Percentiles rank a stretch among this genome's conserved stretches.
Evolutionary conservation across 2,888 invertebrate species (phyloP).

Genomic region (Sericinus montela): DNA sequence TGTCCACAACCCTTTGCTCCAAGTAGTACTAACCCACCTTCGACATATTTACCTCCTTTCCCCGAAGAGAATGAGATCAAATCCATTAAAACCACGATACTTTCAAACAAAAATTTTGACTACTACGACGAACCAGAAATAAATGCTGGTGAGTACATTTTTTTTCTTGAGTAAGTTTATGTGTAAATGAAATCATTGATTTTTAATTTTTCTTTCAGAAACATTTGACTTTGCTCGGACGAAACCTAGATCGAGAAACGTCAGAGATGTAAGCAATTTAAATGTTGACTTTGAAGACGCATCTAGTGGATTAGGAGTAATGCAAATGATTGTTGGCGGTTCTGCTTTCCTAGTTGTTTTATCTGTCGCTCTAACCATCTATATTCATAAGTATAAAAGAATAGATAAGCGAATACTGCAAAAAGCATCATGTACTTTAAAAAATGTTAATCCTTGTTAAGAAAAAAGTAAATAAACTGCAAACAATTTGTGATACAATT

Average conservation of each 20-base stretch:
- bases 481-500: constrained; percentile 11
- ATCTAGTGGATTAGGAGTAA: constrained; percentile 32
- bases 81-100: constrained; percentile 42
- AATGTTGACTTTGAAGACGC: constrained; percentile 28
- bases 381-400: constrained; percentile 39
- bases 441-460: constrained; percentile 33
- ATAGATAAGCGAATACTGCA: constrained; percentile 25
- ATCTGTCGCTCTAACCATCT: constrained; percentile 43
- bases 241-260: constrained; percentile 52
- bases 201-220: constrained; percentile 43
- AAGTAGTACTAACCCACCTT: constrained; percentile 61
- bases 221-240: constrained; percentile 58
- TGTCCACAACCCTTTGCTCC: constrained; percentile 66
- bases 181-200: too few species aligned
- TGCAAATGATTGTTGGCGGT: constrained; percentile 48
- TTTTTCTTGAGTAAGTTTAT: too few species aligned
- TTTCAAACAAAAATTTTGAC: constrained; percentile 44
- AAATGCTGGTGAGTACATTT: constrained; percentile 46
- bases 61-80: constrained; percentile 61
- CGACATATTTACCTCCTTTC: constrained; percentile 70
- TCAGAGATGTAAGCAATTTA: constrained; percentile 47
- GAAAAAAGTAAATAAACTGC: constrained; percentile 9
- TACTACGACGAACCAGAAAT: constrained; percentile 47
- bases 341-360: constrained; percentile 43
- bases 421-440: constrained; percentile 14